Percentiles rank a stretch among this genome's conserved stretches.
Evolutionary conservation across 1,140 invertebrate genomes (phyloP).

Genomic region (Oryzaephilus surinamensis): DNA sequence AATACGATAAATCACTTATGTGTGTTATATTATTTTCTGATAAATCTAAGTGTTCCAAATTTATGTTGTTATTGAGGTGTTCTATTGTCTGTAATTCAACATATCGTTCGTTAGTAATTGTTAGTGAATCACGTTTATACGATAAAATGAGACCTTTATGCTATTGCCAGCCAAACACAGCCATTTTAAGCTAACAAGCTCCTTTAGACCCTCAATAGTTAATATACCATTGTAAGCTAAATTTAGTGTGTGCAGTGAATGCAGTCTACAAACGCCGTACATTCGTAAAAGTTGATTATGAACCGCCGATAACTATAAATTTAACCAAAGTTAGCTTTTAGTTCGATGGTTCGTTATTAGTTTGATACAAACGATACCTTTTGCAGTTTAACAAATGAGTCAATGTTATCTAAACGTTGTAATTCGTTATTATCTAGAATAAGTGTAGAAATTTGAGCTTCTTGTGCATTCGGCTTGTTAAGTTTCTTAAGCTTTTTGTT

Average conservation of each 20-base stretch:
- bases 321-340: constrained; percentile 9
- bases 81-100: no score
- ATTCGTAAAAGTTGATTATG: constrained; percentile 77
- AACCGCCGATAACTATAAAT: constrained; percentile 65
- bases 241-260: constrained; percentile 68
- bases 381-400: constrained; percentile 66
- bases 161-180: constrained; percentile 64
- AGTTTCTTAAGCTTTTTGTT: constrained; percentile 62
- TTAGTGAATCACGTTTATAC: no score
- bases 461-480: constrained; percentile 51
- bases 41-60: constrained; percentile 73
- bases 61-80: constrained; percentile 68
- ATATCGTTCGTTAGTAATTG: no score
- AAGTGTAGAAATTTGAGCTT: constrained; percentile 57
- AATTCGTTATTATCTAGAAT: constrained; percentile 81
- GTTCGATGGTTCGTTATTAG: no score
- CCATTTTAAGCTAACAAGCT: constrained; percentile 66
- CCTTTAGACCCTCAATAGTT: constrained; percentile 79
- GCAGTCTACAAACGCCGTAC: constrained; percentile 71
- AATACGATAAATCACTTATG: constrained; percentile 71
- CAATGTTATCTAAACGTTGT: constrained; percentile 76
- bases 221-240: constrained; percentile 79
- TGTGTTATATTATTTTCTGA: constrained; percentile 80
- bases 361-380: constrained; percentile 46
- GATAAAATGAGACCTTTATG: no score